phyloP scores from a whole-genome alignment of 2,113 vertebrate genomes.

The Mastomys natalensis region DNA sequence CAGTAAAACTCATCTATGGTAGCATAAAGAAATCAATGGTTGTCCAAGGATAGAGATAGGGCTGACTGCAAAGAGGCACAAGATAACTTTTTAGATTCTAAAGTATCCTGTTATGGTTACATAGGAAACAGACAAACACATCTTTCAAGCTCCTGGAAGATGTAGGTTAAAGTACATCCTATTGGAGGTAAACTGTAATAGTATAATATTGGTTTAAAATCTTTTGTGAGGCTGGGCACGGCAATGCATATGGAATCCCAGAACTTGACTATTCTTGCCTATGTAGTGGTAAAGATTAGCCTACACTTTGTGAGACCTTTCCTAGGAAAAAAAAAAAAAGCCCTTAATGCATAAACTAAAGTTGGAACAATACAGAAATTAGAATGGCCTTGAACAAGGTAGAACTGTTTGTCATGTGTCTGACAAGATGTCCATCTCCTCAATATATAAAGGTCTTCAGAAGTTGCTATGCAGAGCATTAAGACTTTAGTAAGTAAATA shows the following conservation, averaged over 20 bases:
- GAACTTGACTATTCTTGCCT: neutral
- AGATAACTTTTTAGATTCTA: neutral
- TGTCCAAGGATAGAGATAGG: neutral
- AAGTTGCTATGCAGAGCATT: slow-evolving; percentile 19
- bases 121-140: neutral
- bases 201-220: neutral
- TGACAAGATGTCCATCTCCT: slow-evolving; percentile 23
- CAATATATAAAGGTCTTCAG: slow-evolving; percentile 17
- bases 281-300: no score
- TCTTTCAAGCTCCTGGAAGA: slow-evolving; percentile 42
- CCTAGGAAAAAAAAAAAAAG: no score
- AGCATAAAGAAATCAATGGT: slow-evolving; percentile 27
- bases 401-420: slow-evolving; percentile 18
- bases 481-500: neutral
- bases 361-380: neutral
- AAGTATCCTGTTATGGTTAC: neutral
- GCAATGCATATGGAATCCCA: neutral
- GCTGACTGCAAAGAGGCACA: neutral
- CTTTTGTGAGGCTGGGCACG: neutral
- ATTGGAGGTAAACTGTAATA: slow-evolving; percentile 28
- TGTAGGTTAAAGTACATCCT: neutral
- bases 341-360: neutral
- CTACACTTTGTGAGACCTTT: neutral
- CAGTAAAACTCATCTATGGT: slow-evolving; percentile 11
- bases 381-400: neutral